Conservation (phyloP, 2,797 vertebrate genomes). For the Muscicapa striata region DNA sequence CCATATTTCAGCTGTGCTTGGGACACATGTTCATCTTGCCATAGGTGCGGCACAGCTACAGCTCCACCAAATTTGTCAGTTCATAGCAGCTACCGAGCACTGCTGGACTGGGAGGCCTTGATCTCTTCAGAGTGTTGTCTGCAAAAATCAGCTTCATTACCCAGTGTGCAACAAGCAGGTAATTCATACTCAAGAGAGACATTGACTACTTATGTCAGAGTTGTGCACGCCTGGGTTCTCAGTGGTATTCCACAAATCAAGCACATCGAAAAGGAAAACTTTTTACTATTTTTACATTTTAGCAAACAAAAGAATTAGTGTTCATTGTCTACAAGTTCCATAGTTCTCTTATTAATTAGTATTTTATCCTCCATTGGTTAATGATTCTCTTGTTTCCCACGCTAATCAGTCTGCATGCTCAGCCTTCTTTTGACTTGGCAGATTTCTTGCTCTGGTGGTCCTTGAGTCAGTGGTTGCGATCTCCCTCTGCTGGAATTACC, state of each 20-base stretch:
- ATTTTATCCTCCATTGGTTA: not conserved
- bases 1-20: fast-evolving
- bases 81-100: not conserved
- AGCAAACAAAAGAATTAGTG: not conserved
- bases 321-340: not conserved
- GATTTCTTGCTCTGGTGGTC: not conserved
- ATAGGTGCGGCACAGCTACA: fast-evolving
- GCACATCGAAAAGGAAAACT: not conserved
- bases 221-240: not conserved
- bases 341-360: not conserved
- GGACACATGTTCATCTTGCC: fast-evolving
- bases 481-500: not conserved
- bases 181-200: not conserved
- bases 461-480: fast-evolving
- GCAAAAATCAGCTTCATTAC: not conserved
- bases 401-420: not conserved
- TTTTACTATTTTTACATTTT: not conserved
- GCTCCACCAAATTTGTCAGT: too few relatives aligned
- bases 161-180: not conserved
- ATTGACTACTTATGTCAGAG: not conserved
- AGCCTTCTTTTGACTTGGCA: not conserved
- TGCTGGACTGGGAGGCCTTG: not conserved
- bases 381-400: not conserved
- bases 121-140: not conserved
- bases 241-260: not conserved